Percentiles rank a stretch among this genome's conserved stretches.
These are phyloP conservation scores for Acleris sparsana DNA, from an alignment of 2,888 invertebrate genomes.

Conservation along the genomic window DNA sequence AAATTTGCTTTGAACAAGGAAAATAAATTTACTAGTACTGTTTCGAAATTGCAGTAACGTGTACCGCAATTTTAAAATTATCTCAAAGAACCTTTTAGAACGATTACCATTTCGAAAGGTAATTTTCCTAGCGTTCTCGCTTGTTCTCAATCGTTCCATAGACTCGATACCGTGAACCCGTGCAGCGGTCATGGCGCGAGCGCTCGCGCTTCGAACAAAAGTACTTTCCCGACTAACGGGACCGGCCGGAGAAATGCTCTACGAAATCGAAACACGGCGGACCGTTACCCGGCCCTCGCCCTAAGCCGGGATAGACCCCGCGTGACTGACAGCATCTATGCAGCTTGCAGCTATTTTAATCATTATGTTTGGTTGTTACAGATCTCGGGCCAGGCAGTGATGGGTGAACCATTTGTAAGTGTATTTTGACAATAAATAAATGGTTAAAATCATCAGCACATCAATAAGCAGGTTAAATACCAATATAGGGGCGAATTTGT, in stretches of 20 bases:
- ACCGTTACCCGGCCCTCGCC: conserved; percentile 80
- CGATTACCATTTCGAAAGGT: conserved; percentile 30
- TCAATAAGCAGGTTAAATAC: too few relatives aligned
- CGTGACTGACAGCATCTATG: conserved; percentile 16
- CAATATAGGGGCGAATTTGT: too few relatives aligned
- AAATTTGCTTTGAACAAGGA: too few relatives aligned
- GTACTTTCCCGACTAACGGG: conserved; percentile 82
- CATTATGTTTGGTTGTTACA: conserved; percentile 39
- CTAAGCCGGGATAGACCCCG: conserved; percentile 44
- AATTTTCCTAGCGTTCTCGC: conserved; percentile 34
- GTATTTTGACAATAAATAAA: too few relatives aligned
- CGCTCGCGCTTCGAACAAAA: conserved; percentile 70
- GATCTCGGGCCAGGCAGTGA: background rate
- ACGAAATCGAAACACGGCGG: conserved; percentile 83
- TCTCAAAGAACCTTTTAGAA: conserved; percentile 14
- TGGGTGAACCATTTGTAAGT: too few relatives aligned
- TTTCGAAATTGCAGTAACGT: conserved; percentile 3
- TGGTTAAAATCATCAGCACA: too few relatives aligned
- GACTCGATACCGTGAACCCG: conserved; percentile 74
- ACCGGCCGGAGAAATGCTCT: conserved; percentile 81
- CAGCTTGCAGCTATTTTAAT: conserved; percentile 57
- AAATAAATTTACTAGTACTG: background rate
- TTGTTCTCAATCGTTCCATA: conserved; percentile 31
- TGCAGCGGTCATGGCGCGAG: conserved; percentile 44
- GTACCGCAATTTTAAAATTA: conserved; percentile 7